Base-by-base conservation (phyloP, 2,113 vertebrate species). In the Pseudolaguvia tuberculata region DNA sequence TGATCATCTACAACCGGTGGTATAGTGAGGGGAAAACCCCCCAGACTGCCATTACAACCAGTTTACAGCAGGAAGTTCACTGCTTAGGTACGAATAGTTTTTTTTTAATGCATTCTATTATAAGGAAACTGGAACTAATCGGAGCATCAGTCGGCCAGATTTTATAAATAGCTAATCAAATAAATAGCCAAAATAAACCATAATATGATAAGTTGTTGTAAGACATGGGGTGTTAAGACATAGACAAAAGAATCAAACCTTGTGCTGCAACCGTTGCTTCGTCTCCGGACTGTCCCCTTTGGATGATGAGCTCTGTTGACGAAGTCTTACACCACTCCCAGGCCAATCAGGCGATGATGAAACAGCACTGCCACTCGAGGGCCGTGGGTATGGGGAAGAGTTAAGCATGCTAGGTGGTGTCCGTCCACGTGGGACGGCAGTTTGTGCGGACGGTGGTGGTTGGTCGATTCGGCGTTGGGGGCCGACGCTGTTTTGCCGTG, bases 261-360 rank as follows among this genome's bases (percentile, higher is more conserved):
- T 98, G 87, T 98, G 95, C 80, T 91, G 87, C 0, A 88, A 88
- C 8, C 95, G 92, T 51, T 95, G 96, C 83, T 98, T 99, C 78
- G 92, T 94, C 89, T 98, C 96, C 0, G 96, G 97, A 79, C 97
- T 99, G 87, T 98, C 96, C 0, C 95, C 95, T 83, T 97, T 99
- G 76, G 97, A 97, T 14, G 95, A 98, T 0, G 95, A 96, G 0
- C 94, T 95, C 87, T 96, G 96, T 79, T 98, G 97, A 9, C 95
- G 91, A n/a, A 98, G 85, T 0, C 96, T 91, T 0, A 94, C 91
- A 0, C 97, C 92, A 0, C 92, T 92, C 82, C 93, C 90, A 0
- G 94, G 94, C 96, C 97, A 98, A 76, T 97, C 96, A 0, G 96
- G 94, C 0, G 97, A 97, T 0, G 93, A 93, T 0, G 94, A 93